Percentiles rank a stretch among this genome's conserved stretches.
Conservation (phyloP, 30 jellyfish, hydroid and myxozoan species). For the Aurelia aurita region DNA sequence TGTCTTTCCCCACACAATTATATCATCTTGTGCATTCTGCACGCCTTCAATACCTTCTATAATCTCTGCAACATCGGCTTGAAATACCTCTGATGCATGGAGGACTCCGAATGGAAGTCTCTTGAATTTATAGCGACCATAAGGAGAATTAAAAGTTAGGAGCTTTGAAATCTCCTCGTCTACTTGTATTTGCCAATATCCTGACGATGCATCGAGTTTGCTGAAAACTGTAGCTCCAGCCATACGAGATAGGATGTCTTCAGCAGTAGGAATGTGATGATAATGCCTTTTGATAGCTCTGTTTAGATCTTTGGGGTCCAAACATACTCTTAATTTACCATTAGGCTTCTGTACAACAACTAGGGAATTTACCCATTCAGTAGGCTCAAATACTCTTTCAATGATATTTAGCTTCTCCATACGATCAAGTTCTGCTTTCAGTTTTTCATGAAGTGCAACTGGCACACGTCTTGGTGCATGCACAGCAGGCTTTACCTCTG, state of each 20-base stretch:
- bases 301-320: too few species aligned
- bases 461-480: conserved; percentile 44
- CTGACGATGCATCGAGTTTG: too few species aligned
- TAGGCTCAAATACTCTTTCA: conserved; percentile 14
- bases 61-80: conserved; percentile 27
- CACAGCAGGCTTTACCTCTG: conserved; percentile 12
- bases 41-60: conserved; percentile 11
- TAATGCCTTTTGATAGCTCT: too few species aligned
- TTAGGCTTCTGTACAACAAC: too few species aligned
- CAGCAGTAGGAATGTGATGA: too few species aligned
- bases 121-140: conserved; percentile 41
- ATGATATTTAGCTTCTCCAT: conserved; percentile 13
- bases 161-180: background rate
- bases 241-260: too few species aligned
- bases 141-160: conserved; percentile 37
- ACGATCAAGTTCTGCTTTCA: background rate
- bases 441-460: conserved; percentile 9
- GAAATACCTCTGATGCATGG: conserved; percentile 12
- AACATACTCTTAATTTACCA: too few species aligned
- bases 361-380: conserved; percentile 6
- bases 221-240: too few species aligned
- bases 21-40: conserved; percentile 17
- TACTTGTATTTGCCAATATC: conserved; percentile 16
- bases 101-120: conserved; percentile 46
- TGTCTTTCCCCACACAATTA: background rate